Evolutionary conservation across 2,888 invertebrate species (phyloP).

Genomic region (Liodrosophila aerea): DNA sequence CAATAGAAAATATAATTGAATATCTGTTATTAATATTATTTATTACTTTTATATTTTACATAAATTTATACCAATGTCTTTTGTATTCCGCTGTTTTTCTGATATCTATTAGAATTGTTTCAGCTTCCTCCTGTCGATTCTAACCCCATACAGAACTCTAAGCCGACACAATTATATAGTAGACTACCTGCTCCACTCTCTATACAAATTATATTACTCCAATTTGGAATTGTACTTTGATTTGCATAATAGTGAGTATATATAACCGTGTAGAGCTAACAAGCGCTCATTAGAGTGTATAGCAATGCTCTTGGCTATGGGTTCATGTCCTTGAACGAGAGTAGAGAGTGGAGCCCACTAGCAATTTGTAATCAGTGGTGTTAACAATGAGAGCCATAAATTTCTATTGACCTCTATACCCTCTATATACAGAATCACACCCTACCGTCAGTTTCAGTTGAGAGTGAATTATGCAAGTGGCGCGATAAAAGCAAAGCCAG

Average conservation of each 20-base stretch:
- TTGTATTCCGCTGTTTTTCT: too few species aligned
- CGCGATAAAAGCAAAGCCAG: conserved; percentile 74
- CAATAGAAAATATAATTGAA: too few species aligned
- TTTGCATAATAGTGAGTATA: conserved; percentile 13
- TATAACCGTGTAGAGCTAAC: conserved; percentile 20
- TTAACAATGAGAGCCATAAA: conserved; percentile 72
- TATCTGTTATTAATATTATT: too few species aligned
- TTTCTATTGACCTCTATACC: conserved; percentile 67
- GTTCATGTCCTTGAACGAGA: conserved; percentile 19
- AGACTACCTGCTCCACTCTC: not conserved
- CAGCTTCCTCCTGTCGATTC: too few species aligned
- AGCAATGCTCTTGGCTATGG: conserved; percentile 5
- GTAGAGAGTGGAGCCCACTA: conserved; percentile 23
- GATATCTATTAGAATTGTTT: too few species aligned
- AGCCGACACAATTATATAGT: conserved; percentile 5
- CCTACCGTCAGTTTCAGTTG: conserved; percentile 33
- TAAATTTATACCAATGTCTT: too few species aligned
- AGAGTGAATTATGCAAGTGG: conserved; percentile 76
- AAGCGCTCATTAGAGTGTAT: conserved; percentile 23
- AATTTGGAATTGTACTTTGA: not conserved
- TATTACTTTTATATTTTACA: too few species aligned
- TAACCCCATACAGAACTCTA: too few species aligned
- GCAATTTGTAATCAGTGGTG: conserved; percentile 77
- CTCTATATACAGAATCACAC: conserved; percentile 32
- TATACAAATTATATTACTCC: not conserved